Percentiles rank a stretch among this genome's conserved stretches.
These are phyloP conservation scores for Cantharis rustica DNA, from an alignment of 2,888 invertebrate species.

Conservation along the genomic window DNA sequence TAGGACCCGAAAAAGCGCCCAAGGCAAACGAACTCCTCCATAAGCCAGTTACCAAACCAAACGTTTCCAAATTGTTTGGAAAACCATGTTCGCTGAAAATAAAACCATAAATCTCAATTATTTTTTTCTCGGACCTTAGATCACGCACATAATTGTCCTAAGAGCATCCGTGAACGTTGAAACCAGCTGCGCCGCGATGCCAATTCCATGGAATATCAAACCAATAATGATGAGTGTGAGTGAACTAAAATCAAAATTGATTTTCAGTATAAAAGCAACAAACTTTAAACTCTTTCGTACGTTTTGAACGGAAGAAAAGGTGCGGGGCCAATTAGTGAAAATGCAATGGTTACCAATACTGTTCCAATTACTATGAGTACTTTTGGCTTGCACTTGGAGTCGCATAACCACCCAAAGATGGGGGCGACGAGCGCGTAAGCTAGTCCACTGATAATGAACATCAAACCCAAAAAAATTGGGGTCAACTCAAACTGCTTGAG, in stretches of 20 bases:
- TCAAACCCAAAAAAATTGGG: conserved; percentile 73
- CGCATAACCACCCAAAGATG: conserved; percentile 81
- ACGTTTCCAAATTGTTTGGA: conserved; percentile 85
- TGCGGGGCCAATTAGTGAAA: conserved; percentile 80
- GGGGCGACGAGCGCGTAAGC: conserved; percentile 80
- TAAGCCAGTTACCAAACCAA: conserved; percentile 85
- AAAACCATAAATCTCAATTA: neutral
- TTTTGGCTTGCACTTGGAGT: conserved; percentile 69
- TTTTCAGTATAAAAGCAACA: neutral
- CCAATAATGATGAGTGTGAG: conserved; percentile 72
- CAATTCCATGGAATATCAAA: conserved; percentile 80
- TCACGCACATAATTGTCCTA: conserved; percentile 72
- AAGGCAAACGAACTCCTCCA: conserved; percentile 90
- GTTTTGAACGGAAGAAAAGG: conserved; percentile 71
- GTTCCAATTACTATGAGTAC: conserved; percentile 71
- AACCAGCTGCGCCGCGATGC: conserved; percentile 82
- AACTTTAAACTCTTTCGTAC: conserved; percentile 51
- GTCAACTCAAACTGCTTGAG: conserved; percentile 72
- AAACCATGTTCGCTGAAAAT: conserved; percentile 69
- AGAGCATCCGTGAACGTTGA: conserved; percentile 86
- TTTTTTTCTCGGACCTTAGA: neutral
- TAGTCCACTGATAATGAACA: conserved; percentile 85
- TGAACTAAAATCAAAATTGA: conserved; percentile 54
- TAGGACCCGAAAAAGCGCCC: conserved; percentile 84
- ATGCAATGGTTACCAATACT: conserved; percentile 67